A percentile compares a stretch with the other conserved stretches of the same genome.
Evolutionary conservation across 2,888 invertebrate species (phyloP).

Genomic region (Cantharis nigra): DNA sequence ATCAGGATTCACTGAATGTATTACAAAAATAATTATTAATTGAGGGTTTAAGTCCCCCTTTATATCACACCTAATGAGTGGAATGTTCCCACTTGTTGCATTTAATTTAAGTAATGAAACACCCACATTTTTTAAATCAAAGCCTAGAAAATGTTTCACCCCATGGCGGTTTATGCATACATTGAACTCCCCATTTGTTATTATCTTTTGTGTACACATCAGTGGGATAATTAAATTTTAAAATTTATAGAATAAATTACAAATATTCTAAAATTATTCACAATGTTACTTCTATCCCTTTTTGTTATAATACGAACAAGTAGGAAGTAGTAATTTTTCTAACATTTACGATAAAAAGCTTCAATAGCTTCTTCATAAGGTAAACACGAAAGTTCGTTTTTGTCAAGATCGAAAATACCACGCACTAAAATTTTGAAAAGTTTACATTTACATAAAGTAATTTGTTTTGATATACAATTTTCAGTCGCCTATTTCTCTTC

Average conservation of each 20-base stretch:
- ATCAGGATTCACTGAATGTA: neutral
- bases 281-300: too few species aligned
- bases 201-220: neutral
- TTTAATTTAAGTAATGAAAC: neutral
- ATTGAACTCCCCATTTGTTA: neutral
- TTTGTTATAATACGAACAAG: too few species aligned
- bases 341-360: too few species aligned
- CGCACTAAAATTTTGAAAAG: too few species aligned
- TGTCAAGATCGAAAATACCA: too few species aligned
- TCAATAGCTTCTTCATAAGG: too few species aligned
- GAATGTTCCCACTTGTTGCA: neutral
- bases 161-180: neutral
- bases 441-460: too few species aligned
- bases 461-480: too few species aligned
- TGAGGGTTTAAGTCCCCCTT: neutral
- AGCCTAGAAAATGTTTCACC: neutral
- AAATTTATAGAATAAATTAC: neutral
- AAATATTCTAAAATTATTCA: neutral
- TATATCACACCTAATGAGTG: neutral
- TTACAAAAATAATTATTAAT: neutral
- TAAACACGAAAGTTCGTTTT: too few species aligned
- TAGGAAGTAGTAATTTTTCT: too few species aligned
- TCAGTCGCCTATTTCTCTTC: too few species aligned
- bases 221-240: neutral
- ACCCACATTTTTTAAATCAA: neutral